Percentiles rank a stretch among this genome's conserved stretches.
Evolutionary conservation across 2,113 vertebrate genomes (phyloP).

Genomic region (Myotis davidii): DNA sequence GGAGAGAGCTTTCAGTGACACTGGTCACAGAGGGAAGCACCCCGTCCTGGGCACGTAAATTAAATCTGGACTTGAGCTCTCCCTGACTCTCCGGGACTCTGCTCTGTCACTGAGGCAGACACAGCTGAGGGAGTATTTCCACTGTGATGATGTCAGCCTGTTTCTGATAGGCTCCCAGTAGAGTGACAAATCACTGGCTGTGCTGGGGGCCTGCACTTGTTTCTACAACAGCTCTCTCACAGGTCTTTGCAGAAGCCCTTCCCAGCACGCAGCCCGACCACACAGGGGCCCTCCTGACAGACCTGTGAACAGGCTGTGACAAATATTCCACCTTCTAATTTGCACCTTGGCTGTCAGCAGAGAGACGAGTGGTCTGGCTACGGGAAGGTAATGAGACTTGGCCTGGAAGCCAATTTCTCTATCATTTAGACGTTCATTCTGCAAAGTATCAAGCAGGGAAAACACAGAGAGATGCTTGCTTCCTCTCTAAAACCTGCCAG

Average conservation of each 20-base stretch:
- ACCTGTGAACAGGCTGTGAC: not conserved
- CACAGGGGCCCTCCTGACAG: not conserved
- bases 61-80: conserved; percentile 52
- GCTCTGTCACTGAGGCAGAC: conserved; percentile 76
- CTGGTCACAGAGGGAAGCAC: conserved; percentile 56
- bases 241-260: conserved; percentile 46
- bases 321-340: conserved; percentile 51
- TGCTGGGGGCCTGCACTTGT: conserved; percentile 10
- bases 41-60: conserved; percentile 68
- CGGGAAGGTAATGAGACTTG: conserved; percentile 9
- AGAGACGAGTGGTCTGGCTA: conserved; percentile 15
- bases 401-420: not conserved
- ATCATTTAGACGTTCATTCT: not conserved
- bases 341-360: conserved; percentile 42
- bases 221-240: conserved; percentile 67
- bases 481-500: not conserved
- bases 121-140: conserved; percentile 80
- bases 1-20: not conserved
- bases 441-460: not conserved
- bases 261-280: not conserved
- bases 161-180: conserved; percentile 78
- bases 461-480: conserved; percentile 19
- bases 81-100: conserved; percentile 54
- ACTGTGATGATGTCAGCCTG: conserved; percentile 80
- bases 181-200: conserved; percentile 67